Evolutionary conservation across 2,113 vertebrate species (phyloP), one percentile per base, ranked within the genome.

Genomic region (Vidua chalybeata): DNA sequence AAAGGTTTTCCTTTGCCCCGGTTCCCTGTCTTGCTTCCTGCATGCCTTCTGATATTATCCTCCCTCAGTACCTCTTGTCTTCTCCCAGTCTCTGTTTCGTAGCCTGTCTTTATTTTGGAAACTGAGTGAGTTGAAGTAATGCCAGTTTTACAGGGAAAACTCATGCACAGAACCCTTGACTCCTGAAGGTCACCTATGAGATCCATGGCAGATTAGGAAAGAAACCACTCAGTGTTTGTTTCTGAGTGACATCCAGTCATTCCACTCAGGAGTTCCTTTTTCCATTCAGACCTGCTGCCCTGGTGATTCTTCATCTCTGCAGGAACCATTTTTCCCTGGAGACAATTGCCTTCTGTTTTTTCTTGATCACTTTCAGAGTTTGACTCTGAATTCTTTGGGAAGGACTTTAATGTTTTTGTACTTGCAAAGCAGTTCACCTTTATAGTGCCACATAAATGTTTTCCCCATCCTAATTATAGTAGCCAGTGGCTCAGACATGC

Each of bases 401-500:
- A 81, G 4, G 1, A 84, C 48, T 73, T 73, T 22, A 77, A 31
- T 30, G 39, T 0, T 15, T 85, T 64, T 31, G 22, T 35, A 66
- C 89, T 87, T 90, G 49, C 52, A 86, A 39, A 90, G 14, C 37
- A 14, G 82, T 75, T 87, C 84, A 87, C 63, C 82, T 84, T 90
- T 87, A 63, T 24, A 91, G 49, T 59, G 66, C 59, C 49, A 37
- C 61, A 90, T 49, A 90, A 94, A 84, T 52, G 45, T 74, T 91
- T 80, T 63, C 11, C 19, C 87, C 39, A 30, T 62, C 1, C 13
- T 87, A 95, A 92, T 89, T 80, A 84, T 61, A 93, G 91, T 76
- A 93, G 83, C 89, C 90, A 52, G 86, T 46, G 46, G 69, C 71
- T 89, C 31, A 96, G 89, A 95, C 81, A 46, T 30, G 83, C 71